Evolutionary conservation across 2,888 invertebrate species (phyloP), one percentile per base, ranked within the genome.

Genomic region (Phyto melanocephala): DNA sequence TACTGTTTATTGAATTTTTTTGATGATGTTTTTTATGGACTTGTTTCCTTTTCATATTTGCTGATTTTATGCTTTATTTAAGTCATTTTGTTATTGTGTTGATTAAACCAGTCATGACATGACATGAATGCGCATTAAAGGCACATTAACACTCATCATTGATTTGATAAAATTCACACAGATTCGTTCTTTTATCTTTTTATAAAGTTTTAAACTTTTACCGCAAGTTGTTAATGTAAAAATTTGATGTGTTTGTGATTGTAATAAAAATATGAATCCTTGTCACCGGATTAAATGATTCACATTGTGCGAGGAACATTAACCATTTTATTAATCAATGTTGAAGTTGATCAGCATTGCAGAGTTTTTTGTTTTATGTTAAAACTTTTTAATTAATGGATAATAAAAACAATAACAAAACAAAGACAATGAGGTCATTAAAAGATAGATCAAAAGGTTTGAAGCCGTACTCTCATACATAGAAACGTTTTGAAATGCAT

Each of bases 121-220:
- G 45, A 65, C 45, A 65, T 58, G 22, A 54, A 47, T 56, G 33
- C 33, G 45, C 54, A 65, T 47, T 65, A 56, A 56, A 20, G 42
- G 13, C 11, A 45, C 54, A 54, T 45, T 47, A 74, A 33, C 42
- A 45, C 28, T 28, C 6, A 56, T 42, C 22, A 10, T 35, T 54
- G 54, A 54, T 65, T 45, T 50, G 45, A 17, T 15, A 45, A 45
- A 45, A 45, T n/a, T 40, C 40, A n/a, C 40, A n/a, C 5, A 45
- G 45, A 45, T 45, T 45, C 6, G 15, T 45, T 45, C 7, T 45
- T 45, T 15, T 15, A 45, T 15, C 15, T 7, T n/a, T 6, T 6
- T 2, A n/a, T 45, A 45, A 45, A 45, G 7, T 45, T 45, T 45
- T 45, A 45, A 45, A 17, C 45, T 45, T 5, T 5, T 2, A n/a